phyloP scores from a whole-genome alignment of 2,888 invertebrate genomes.

The Cheiracanthium punctorium region DNA sequence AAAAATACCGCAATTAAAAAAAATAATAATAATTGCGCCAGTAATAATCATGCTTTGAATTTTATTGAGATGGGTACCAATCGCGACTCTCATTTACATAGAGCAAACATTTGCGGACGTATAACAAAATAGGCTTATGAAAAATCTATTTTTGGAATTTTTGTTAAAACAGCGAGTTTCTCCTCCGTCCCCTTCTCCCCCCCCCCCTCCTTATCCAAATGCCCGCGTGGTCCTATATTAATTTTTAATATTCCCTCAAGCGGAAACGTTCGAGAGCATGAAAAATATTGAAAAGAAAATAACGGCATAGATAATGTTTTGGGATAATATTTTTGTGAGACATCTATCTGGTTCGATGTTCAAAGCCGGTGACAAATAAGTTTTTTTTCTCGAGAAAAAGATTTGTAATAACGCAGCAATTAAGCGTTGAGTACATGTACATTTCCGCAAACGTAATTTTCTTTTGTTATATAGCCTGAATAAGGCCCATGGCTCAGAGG shows the following conservation, averaged over 20 bases:
- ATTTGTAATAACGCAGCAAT: too few relatives aligned
- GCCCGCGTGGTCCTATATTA: conserved; percentile 1
- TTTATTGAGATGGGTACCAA: not conserved
- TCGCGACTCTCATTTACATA: not conserved
- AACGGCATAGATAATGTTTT: not conserved
- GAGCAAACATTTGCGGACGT: not conserved
- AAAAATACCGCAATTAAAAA: not conserved
- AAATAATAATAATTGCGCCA: not conserved
- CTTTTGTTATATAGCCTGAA: too few relatives aligned
- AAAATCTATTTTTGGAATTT: not conserved
- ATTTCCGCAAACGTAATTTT: too few relatives aligned
- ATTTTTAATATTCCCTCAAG: conserved; percentile 6
- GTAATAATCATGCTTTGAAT: not conserved
- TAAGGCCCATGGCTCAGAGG: too few relatives aligned
- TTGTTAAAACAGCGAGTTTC: not conserved
- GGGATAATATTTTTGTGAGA: not conserved
- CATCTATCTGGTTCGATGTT: not conserved
- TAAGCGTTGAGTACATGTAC: too few relatives aligned
- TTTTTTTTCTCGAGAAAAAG: not conserved
- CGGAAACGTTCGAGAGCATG: not conserved
- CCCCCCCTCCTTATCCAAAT: too few relatives aligned
- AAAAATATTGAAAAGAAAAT: conserved; percentile 12
- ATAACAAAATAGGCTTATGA: not conserved
- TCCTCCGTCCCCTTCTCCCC: too few relatives aligned
- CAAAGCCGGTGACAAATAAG: not conserved